Evolutionary conservation across 2,113 vertebrate genomes (phyloP), one percentile per base, ranked within the genome.

Genomic region (Chlorodrepanis virens): DNA sequence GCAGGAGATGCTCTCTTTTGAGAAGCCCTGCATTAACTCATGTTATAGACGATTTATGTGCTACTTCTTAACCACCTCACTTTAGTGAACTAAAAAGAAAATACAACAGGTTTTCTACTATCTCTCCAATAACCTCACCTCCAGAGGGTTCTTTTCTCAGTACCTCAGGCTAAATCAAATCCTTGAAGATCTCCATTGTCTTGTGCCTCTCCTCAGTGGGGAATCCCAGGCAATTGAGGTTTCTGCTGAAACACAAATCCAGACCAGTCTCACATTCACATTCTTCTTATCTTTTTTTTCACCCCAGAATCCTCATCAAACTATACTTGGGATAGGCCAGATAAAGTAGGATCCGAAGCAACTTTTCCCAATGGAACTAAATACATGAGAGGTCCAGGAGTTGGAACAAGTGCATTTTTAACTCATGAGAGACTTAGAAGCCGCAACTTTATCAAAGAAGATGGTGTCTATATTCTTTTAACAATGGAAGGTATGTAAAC

Each of bases 371-470:
- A 99, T 76, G 98, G 99, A 75, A 98, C 97, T 81, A 35, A 50
- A 24, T 99, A 96, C 89, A 97, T 82, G 64, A 98, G 97, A 93
- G 97, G 98, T 35, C 93, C 79, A 9, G 98, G 98, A 86, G n/a
- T 0, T 3, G 99, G 99, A 85, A 98, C 96, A 2, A 96, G 10
- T 7, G 9, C 59, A 39, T 99, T 98, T 93, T 96, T 99, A 93
- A 98, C 98, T 63, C 97, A 98, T 24, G 27, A 94, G 61, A 98
- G 98, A 70, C 96, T 99, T 87, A 97, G 57, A 90, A 99, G 98
- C 85, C 98, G 98, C 59, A 83, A 98, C 69, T 99, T 98, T 94
- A 98, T 99, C 79, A 99, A 99, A 97, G 98, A 98, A 71, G 95
- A 98, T 11, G 64, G 98, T 27, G 97, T 97, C 93, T 99, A 97